Base-by-base conservation (phyloP, 2,888 invertebrate genomes). In the Hyposoter dolosus region DNA sequence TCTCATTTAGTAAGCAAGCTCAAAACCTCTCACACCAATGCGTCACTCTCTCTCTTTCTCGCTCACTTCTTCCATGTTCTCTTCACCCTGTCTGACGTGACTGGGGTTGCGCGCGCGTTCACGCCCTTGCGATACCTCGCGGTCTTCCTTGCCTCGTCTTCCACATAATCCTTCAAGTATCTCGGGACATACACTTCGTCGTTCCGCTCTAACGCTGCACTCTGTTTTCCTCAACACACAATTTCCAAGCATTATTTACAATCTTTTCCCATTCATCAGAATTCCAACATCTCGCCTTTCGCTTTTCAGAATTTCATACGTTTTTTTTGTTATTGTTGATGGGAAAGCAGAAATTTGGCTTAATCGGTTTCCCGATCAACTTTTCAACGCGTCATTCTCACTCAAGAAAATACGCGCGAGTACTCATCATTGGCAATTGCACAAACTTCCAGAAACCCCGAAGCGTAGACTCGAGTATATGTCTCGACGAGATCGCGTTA, bases 1-100 rank as follows among this genome's bases (percentile, higher is more conserved):
- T 88, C 88, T 87, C 87, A 88, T 89, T 90, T 89, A 88, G 85
- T 83, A 80, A 88, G 80, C 85, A 86, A 87, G 71, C 84, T 19
- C 53, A 56, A 76, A 43, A 43, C 45, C 35, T 53, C 23, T 69
- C 10, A 35, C 35, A 28, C 81, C 78, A 35, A 28, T 63, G 47
- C 50, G 47, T 72, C 74, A n/a, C 56, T 66, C 63, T 80, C 53
- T 32, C 19, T 56, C 43, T 32, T 47, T 43, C 40, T 53, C 47
- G 15, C 68, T 40, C 35, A 7, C 4, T 40, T 40, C 40, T 40
- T 7, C 40, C 10, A 40, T 40, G 50, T 45, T 63, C 63, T n/a
- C 53, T 7, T 28, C 45, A 23, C 50, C 47, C 32, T 45, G 68
- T 35, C 35, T 40, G 40, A 40, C 56, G 56, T 74, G 56, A 56